Conservation (phyloP, 1,140 invertebrate genomes). For the Hermetia illucens region DNA sequence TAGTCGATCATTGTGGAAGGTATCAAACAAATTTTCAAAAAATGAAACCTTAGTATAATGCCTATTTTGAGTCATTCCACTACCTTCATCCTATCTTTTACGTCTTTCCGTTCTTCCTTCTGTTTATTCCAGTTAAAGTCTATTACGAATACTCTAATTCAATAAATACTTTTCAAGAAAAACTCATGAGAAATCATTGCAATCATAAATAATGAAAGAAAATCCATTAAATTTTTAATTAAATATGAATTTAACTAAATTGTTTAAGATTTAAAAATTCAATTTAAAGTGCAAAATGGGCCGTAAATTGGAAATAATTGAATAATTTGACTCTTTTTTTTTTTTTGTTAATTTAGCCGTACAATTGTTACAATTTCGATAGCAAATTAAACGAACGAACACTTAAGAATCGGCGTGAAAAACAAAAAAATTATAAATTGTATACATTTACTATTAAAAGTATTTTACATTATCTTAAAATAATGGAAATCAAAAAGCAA, state of each 20-base stretch:
- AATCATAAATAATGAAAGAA: not conserved
- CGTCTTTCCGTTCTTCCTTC: no score
- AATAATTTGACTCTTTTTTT: not conserved
- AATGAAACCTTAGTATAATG: no score
- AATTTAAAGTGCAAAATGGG: not conserved
- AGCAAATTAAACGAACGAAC: not conserved
- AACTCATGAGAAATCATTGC: not conserved
- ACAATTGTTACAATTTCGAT: not conserved
- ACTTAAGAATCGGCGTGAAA: not conserved
- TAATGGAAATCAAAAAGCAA: not conserved
- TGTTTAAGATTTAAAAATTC: not conserved
- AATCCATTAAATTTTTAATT: not conserved
- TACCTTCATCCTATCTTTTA: no score
- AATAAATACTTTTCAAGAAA: not conserved
- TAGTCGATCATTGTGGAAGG: no score
- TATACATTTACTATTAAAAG: not conserved
- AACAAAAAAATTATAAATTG: not conserved
- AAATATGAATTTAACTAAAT: not conserved
- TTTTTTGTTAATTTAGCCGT: not conserved
- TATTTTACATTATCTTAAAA: constrained; percentile 1
- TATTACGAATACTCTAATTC: no score
- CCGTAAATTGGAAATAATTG: not conserved
- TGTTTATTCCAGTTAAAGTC: not conserved
- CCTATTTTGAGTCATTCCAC: no score
- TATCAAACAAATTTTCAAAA: no score